Evolutionary conservation across 1,140 invertebrate genomes (phyloP), one percentile per base, ranked within the genome.

Genomic region (Drosophila paulistorum): DNA sequence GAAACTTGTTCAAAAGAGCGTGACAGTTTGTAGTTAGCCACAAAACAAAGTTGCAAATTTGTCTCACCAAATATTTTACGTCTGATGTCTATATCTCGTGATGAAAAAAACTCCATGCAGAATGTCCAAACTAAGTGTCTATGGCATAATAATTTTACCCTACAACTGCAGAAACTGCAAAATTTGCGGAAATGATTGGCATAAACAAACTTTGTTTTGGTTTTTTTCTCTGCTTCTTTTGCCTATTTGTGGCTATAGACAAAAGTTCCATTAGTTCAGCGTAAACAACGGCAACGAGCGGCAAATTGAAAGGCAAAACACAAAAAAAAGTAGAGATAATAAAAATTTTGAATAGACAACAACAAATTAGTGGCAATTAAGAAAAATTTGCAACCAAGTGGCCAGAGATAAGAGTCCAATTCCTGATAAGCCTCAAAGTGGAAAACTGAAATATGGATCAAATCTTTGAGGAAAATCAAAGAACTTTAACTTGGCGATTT

Each of bases 321-420:
- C 48, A 79, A 74, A 74, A 79, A 79, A 82, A 41, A 42, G 20
- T 17, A 23, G 20, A 13, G n/a, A 62, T 20, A 60, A 45, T 23
- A 62, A 42, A 5, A 62, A 62, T 51, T 51, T 51, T 51, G 10
- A 51, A 51, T 51, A 26, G 72, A 71, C n/a, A 14, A 41, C 33
- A 68, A 58, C 17, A 71, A 86, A 82, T 87, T 87, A 80, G 70
- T 79, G 62, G 80, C 84, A 87, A 87, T 87, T 87, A 89, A 89
- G 76, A 80, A 55, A 84, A 86, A 87, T 67, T 86, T 61, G 66
- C 79, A 74, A 74, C 37, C 42, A 68, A 67, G 62, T 69, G 82
- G 62, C 58, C 51, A 55, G 55, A 65, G 77, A 87, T 87, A 78
- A 73, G 72, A 41, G 33, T 62, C 7, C 45, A 48, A 48, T 65